These are phyloP conservation scores for Drosophila vallismaia DNA, from an alignment of 2,888 invertebrate genomes.

Conservation along the genomic window DNA sequence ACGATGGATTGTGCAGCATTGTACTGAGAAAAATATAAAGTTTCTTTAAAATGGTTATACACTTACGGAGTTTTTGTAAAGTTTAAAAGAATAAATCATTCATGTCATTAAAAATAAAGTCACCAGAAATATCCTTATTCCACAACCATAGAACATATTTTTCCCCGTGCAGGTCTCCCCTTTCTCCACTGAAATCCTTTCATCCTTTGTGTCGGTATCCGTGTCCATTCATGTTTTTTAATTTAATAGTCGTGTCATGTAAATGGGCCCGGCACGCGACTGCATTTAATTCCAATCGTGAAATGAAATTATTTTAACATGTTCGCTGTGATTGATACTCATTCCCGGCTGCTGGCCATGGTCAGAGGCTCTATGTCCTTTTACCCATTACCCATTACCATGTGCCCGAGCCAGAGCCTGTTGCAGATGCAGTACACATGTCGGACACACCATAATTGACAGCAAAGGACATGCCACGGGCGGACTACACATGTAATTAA, in stretches of 20 bases:
- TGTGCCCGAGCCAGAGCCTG: neutral
- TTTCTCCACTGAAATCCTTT: constrained; percentile 9
- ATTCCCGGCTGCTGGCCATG: constrained; percentile 18
- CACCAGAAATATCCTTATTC: neutral
- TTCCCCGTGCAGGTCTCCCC: constrained; percentile 1
- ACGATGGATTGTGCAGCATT: constrained; percentile 53
- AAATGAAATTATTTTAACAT: constrained; percentile 71
- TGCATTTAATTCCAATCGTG: constrained; percentile 71
- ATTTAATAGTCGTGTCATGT: constrained; percentile 78
- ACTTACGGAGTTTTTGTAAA: neutral
- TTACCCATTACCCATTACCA: neutral
- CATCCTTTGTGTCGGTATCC: constrained; percentile 16
- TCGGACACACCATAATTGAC: constrained; percentile 71
- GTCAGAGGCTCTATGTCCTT: neutral
- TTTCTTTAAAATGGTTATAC: neutral
- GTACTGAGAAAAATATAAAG: constrained; percentile 9
- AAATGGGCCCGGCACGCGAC: constrained; percentile 67
- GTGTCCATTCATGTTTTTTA: constrained; percentile 73
- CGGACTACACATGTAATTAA: constrained; percentile 66
- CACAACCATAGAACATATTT: neutral
- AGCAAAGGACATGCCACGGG: constrained; percentile 49
- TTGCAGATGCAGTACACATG: constrained; percentile 49
- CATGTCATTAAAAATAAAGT: neutral
- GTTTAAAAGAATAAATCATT: neutral
- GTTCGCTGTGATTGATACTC: constrained; percentile 70